phyloP scores from a whole-genome alignment of 2,113 vertebrate species.

The Eclectus roratus region DNA sequence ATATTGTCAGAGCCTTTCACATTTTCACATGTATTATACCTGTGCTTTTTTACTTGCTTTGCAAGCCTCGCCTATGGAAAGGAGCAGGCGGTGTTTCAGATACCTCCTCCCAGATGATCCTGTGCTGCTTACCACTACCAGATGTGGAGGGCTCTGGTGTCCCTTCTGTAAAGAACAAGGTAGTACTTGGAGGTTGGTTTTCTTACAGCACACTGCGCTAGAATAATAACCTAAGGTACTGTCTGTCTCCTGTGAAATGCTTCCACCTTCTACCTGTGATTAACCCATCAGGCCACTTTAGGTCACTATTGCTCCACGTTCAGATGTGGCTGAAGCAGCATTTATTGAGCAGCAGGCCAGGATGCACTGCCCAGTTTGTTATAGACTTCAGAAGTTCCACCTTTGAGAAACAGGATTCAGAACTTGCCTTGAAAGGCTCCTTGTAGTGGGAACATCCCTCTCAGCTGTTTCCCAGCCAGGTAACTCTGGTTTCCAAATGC shows the following conservation, averaged over 20 bases:
- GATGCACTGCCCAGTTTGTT: neutral
- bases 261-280: neutral
- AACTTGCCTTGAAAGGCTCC: neutral
- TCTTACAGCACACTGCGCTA: neutral
- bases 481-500: neutral
- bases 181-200: neutral
- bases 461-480: neutral
- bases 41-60: neutral
- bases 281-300: constrained; percentile 4
- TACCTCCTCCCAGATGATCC: neutral
- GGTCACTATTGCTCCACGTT: neutral
- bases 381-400: neutral
- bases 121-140: neutral
- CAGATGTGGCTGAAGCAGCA: neutral
- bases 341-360: neutral
- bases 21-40: neutral
- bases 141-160: neutral
- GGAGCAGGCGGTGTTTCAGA: neutral
- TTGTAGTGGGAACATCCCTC: neutral
- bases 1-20: neutral
- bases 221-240: neutral
- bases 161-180: neutral
- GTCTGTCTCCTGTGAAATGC: neutral
- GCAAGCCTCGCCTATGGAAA: neutral
- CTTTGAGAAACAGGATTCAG: neutral